Evolutionary conservation across 2,797 vertebrate genomes (phyloP).

Genomic region (Micrastur ruficollis): DNA sequence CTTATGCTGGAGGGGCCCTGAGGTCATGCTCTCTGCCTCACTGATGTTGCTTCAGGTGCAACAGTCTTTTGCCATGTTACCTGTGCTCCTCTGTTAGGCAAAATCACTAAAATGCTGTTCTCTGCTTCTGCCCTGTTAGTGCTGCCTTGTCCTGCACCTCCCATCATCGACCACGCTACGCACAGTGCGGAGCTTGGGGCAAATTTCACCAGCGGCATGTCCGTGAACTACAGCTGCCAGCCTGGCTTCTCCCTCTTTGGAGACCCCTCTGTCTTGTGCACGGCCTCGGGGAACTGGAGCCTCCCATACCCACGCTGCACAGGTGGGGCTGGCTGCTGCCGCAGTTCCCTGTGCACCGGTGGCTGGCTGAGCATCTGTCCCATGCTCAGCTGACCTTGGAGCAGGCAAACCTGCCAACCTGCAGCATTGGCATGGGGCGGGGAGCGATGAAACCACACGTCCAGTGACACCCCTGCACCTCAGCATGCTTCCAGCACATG

Average conservation of each 20-base stretch:
- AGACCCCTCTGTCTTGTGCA: slow-evolving; percentile 27
- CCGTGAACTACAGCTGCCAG: slow-evolving; percentile 67
- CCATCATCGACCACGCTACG: slow-evolving; percentile 48
- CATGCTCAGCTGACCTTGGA: background rate
- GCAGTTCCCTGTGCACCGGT: background rate
- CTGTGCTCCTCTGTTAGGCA: rapidly evolving
- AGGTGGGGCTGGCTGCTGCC: slow-evolving; percentile 26
- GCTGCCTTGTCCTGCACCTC: slow-evolving; percentile 44
- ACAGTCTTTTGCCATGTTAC: rapidly evolving
- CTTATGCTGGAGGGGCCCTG: background rate
- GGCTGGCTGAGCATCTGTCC: background rate
- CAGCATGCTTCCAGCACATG: background rate
- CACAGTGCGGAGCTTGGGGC: background rate
- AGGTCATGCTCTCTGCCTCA: background rate
- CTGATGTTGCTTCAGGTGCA: rapidly evolving
- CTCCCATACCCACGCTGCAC: slow-evolving; percentile 30
- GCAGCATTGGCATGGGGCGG: rapidly evolving
- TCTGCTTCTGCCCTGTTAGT: background rate
- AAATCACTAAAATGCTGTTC: rapidly evolving
- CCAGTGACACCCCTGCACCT: background rate
- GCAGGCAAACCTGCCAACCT: background rate
- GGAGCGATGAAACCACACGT: no score
- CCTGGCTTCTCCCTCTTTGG: slow-evolving; percentile 58
- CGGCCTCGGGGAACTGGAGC: slow-evolving; percentile 54
- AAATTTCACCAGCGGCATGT: slow-evolving; percentile 46